Evolutionary conservation across 2,797 vertebrate genomes (phyloP).

Genomic region (Coregonus suidteri): DNA sequence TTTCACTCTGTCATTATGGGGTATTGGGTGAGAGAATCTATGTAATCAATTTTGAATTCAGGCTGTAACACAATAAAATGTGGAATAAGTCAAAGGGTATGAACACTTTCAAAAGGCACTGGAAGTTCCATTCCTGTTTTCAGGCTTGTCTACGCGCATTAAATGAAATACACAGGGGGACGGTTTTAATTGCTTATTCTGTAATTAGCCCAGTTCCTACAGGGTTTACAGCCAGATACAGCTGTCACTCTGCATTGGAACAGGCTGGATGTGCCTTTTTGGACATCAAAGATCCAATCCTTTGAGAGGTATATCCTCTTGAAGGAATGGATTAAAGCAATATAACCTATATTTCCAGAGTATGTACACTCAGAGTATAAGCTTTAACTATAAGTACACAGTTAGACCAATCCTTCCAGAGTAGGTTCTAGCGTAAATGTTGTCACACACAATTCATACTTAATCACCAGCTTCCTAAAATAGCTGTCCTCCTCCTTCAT

Average conservation of each 20-base stretch:
- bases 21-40: too few relatives aligned
- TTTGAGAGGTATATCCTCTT: background rate
- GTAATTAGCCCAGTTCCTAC: conserved; percentile 14
- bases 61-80: too few relatives aligned
- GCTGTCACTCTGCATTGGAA: conserved; percentile 6
- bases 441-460: background rate
- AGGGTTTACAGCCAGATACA: conserved; percentile 4
- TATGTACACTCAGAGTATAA: background rate
- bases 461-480: conserved; percentile 17
- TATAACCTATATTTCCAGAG: background rate
- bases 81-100: too few relatives aligned
- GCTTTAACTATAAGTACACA: background rate
- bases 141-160: conserved; percentile 11
- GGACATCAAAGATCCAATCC: background rate
- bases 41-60: too few relatives aligned
- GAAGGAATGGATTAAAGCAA: too few relatives aligned
- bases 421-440: background rate
- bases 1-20: too few relatives aligned
- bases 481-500: conserved; percentile 15
- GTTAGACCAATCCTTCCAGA: background rate
- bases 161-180: conserved; percentile 16
- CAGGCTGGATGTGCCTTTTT: background rate
- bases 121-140: conserved; percentile 9
- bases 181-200: conserved; percentile 8
- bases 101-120: too few relatives aligned